These are phyloP conservation scores for Elephantulus edwardii DNA, from an alignment of 2,113 vertebrate genomes.

Conservation along the genomic window DNA sequence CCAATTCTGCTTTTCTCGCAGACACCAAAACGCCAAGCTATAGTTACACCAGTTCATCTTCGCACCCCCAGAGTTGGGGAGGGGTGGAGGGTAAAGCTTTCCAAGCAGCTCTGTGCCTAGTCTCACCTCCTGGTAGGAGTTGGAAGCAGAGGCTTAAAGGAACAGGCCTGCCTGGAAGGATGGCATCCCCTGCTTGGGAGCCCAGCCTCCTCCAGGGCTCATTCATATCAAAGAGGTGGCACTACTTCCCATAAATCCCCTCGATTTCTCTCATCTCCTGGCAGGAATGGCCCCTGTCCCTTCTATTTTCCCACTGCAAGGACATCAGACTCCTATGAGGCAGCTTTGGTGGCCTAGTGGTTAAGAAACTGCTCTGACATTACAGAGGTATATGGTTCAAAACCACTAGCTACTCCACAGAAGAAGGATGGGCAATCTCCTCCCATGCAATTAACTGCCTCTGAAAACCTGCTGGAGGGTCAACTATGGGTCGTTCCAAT, in stretches of 20 bases:
- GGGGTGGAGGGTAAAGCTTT: slow-evolving; percentile 8
- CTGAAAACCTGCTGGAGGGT: too few species aligned
- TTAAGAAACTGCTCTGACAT: background rate
- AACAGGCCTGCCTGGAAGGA: background rate
- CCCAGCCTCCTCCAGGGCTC: background rate
- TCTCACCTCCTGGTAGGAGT: slow-evolving; percentile 51
- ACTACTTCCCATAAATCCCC: background rate
- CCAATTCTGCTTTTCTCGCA: slow-evolving; percentile 75
- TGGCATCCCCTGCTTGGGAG: background rate
- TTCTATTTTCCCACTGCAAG: background rate
- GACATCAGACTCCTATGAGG: background rate
- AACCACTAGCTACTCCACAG: background rate
- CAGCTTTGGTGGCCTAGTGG: background rate
- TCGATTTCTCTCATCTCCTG: background rate
- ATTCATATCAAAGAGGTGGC: background rate
- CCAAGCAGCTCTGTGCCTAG: slow-evolving; percentile 57
- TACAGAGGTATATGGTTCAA: background rate
- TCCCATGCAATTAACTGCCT: too few species aligned
- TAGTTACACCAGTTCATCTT: slow-evolving; percentile 75
- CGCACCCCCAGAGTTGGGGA: slow-evolving; percentile 59
- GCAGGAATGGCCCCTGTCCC: background rate
- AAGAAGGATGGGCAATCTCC: too few species aligned
- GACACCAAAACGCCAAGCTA: slow-evolving; percentile 78
- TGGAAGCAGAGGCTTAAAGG: slow-evolving; percentile 20
- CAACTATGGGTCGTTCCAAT: too few species aligned